A percentile compares a stretch with the other conserved stretches of the same genome.
Conservation (phyloP, 2,797 vertebrate genomes). For the Gallinago nigripennis region DNA sequence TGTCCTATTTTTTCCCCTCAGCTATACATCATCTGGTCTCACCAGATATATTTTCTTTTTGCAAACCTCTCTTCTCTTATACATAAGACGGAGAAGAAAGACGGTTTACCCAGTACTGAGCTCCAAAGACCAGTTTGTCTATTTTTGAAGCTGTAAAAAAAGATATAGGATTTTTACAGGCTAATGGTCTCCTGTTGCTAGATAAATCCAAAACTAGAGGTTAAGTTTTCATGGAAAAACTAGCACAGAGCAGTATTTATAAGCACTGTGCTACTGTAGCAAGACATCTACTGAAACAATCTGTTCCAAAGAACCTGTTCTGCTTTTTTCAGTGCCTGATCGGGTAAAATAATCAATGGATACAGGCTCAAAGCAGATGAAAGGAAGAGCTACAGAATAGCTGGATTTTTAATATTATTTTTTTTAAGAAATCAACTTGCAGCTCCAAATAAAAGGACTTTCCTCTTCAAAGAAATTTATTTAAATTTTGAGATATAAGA, state of each 20-base stretch:
- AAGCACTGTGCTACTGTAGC: neutral
- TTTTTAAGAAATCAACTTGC: neutral
- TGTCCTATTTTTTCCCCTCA: neutral
- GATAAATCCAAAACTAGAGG: neutral
- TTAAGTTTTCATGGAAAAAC: neutral
- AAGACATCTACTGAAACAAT: neutral
- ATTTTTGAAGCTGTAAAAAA: neutral
- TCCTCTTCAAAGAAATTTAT: neutral
- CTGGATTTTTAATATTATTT: neutral
- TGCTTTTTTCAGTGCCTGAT: neutral
- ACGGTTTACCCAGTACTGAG: neutral
- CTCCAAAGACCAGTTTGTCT: neutral
- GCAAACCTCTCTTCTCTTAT: neutral
- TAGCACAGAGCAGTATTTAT: neutral
- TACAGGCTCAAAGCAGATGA: neutral
- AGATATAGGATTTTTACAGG: neutral
- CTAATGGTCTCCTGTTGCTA: neutral
- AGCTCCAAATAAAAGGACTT: neutral
- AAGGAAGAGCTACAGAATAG: neutral
- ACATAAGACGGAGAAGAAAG: neutral
- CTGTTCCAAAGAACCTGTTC: neutral
- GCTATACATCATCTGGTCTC: neutral
- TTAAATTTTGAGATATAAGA: neutral
- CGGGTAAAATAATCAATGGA: neutral
- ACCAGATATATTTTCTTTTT: neutral